Percentiles rank a stretch among this genome's conserved stretches.
Conservation (phyloP, 2,888 invertebrate species). For the Bombylius major region DNA sequence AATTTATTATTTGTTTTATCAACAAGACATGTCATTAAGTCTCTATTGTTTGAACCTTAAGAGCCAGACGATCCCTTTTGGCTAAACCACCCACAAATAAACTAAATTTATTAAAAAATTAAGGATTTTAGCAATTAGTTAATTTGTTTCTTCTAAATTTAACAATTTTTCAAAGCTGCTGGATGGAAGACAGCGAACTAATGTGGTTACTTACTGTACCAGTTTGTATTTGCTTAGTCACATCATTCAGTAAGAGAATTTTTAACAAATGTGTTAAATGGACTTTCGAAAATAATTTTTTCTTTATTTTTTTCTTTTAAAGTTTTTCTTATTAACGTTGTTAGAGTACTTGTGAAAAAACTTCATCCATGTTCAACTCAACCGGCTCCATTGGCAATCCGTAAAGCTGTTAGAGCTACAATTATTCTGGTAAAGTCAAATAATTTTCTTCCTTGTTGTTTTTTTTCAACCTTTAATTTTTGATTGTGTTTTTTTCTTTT, state of each 20-base stretch:
- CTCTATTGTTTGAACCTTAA: too few species aligned
- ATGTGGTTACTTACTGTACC: constrained; percentile 52
- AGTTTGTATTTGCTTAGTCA: constrained; percentile 44
- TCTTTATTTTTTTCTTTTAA: constrained; percentile 17
- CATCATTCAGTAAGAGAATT: constrained; percentile 43
- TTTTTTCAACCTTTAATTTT: not conserved
- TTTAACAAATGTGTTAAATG: not conserved
- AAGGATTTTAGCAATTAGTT: too few species aligned
- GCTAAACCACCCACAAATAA: too few species aligned
- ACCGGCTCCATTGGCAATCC: constrained; percentile 44
- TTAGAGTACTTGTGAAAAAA: constrained; percentile 50
- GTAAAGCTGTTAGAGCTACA: constrained; percentile 56
- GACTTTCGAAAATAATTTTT: not conserved
- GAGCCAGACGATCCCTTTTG: too few species aligned
- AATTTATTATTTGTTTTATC: too few species aligned
- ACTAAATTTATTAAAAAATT: too few species aligned
- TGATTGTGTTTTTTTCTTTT: not conserved
- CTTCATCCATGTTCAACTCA: constrained; percentile 49
- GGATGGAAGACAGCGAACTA: constrained; percentile 51
- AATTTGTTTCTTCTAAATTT: too few species aligned
- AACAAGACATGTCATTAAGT: too few species aligned
- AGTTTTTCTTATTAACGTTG: constrained; percentile 56
- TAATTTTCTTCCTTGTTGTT: not conserved
- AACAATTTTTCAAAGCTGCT: constrained; percentile 41
- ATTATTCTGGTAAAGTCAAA: constrained; percentile 45